A percentile compares a stretch with the other conserved stretches of the same genome.
Evolutionary conservation across 2,888 invertebrate genomes (phyloP).

Genomic region (Dermolepida albohirtum): DNA sequence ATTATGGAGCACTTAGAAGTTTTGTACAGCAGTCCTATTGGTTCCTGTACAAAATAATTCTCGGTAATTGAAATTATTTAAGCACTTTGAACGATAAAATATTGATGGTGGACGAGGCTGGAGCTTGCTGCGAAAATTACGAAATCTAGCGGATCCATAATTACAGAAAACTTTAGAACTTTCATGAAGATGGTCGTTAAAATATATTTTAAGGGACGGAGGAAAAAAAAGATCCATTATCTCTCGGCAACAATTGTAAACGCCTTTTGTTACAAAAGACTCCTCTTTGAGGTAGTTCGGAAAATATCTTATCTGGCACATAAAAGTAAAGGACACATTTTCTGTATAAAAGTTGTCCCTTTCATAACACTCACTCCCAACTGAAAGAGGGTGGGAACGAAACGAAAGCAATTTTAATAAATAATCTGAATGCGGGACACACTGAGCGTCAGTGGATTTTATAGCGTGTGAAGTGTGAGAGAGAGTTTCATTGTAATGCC

Average conservation of each 20-base stretch:
- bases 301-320: slow-evolving; percentile 11
- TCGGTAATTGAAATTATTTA: no score
- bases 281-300: slow-evolving; percentile 10
- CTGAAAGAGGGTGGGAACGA: not conserved
- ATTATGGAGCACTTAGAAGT: no score
- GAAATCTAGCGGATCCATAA: not conserved
- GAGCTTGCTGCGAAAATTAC: not conserved
- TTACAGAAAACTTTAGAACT: slow-evolving; percentile 12
- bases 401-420: slow-evolving; percentile 14
- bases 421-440: slow-evolving; percentile 2
- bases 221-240: slow-evolving; percentile 9
- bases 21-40: no score
- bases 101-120: not conserved
- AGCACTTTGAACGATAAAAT: not conserved
- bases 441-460: no score
- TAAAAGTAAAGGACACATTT: slow-evolving; percentile 9
- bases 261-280: slow-evolving; percentile 9
- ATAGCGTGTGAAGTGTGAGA: no score
- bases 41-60: no score
- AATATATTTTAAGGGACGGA: slow-evolving; percentile 5
- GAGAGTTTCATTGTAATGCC: no score
- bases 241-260: slow-evolving; percentile 4
- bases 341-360: slow-evolving; percentile 1
- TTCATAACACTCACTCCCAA: not conserved
- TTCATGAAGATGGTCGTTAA: slow-evolving; percentile 3